phyloP scores from a whole-genome alignment of 2,888 invertebrate genomes.

The Caenorhabditis doughertyi region DNA sequence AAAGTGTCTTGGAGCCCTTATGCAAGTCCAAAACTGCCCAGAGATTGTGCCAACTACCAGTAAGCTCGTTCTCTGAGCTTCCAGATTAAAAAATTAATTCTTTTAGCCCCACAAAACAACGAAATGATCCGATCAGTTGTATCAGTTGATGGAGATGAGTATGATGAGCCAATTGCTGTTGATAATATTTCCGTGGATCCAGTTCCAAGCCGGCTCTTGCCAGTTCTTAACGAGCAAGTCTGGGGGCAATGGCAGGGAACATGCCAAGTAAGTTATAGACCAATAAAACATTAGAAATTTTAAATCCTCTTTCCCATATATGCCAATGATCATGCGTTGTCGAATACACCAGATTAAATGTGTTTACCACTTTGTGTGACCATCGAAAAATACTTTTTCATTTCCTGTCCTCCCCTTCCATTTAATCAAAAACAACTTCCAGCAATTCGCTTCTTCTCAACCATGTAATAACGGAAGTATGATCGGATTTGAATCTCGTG shows the following conservation, averaged over 20 bases:
- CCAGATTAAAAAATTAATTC: background rate
- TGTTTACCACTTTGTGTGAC: background rate
- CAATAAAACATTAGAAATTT: background rate
- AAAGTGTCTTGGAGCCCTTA: conserved; percentile 78
- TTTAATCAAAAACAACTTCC: conserved; percentile 30
- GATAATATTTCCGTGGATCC: conserved; percentile 44
- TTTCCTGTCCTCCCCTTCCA: too few relatives aligned
- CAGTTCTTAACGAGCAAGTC: conserved; percentile 68
- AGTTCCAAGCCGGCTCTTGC: conserved; percentile 11
- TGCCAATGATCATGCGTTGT: too few relatives aligned
- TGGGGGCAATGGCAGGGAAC: conserved; percentile 80
- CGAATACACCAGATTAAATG: too few relatives aligned
- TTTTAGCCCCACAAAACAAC: conserved; percentile 43
- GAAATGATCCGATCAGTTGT: conserved; percentile 62
- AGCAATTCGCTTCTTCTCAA: conserved; percentile 81
- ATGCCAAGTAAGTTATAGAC: conserved; percentile 73
- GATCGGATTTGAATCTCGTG: conserved; percentile 82
- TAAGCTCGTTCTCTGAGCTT: background rate
- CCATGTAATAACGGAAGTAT: conserved; percentile 80
- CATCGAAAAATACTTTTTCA: background rate
- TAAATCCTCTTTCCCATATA: too few relatives aligned
- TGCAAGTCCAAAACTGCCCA: conserved; percentile 77
- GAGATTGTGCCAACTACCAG: conserved; percentile 60
- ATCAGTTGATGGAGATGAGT: conserved; percentile 53
- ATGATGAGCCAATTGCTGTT: conserved; percentile 60